Percentiles rank a stretch among this genome's conserved stretches.
phyloP scores from a whole-genome alignment of 2,888 invertebrate genomes.

The Drosophila subsilvestris region DNA sequence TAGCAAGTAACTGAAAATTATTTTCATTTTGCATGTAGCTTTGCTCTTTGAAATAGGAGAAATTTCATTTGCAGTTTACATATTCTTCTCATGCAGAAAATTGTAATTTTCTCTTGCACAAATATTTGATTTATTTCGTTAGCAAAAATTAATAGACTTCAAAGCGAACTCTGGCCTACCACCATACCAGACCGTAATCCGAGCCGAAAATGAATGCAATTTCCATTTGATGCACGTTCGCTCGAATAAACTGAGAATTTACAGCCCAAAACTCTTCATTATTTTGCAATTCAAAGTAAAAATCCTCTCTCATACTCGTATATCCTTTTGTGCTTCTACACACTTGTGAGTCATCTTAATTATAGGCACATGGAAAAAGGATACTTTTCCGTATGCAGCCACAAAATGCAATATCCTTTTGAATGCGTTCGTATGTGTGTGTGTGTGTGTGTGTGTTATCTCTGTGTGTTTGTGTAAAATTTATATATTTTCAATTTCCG shows the following conservation, averaged over 20 bases:
- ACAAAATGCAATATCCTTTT: constrained; percentile 64
- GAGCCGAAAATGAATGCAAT: constrained; percentile 12
- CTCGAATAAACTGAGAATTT: constrained; percentile 21
- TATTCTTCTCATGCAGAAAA: constrained; percentile 8
- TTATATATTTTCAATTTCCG: constrained; percentile 77
- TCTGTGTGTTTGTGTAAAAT: constrained; percentile 52
- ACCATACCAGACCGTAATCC: not conserved
- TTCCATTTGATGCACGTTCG: constrained; percentile 19
- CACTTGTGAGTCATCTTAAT: constrained; percentile 34
- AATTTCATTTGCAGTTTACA: constrained; percentile 20
- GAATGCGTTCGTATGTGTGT: constrained; percentile 11
- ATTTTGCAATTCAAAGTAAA: constrained; percentile 16
- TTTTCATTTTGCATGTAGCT: constrained; percentile 24
- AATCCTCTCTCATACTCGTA: not conserved
- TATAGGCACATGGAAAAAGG: constrained; percentile 21
- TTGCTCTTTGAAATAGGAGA: constrained; percentile 3
- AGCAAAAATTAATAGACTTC: constrained; percentile 26
- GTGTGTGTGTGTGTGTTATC: constrained; percentile 26
- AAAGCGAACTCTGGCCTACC: constrained; percentile 15
- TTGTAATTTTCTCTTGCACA: constrained; percentile 33
- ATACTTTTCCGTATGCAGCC: constrained; percentile 35
- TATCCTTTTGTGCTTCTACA: not conserved
- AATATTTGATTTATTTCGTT: constrained; percentile 14
- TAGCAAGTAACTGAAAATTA: constrained; percentile 5
- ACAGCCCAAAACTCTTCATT: constrained; percentile 11